Conservation (phyloP, 2,888 invertebrate species). For the Spisula solida region DNA sequence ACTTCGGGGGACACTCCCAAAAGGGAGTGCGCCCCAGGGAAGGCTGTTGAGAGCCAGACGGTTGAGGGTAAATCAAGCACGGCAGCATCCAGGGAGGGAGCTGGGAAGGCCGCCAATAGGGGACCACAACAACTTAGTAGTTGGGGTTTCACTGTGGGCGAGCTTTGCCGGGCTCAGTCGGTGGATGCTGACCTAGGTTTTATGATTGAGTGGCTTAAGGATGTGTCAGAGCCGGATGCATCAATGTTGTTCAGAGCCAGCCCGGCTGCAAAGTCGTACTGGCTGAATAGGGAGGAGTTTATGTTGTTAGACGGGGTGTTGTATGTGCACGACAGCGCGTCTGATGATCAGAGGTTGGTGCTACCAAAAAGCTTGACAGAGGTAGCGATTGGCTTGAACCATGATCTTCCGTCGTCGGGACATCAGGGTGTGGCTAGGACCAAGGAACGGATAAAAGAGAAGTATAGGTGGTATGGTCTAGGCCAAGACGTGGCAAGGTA, state of each 20-base stretch:
- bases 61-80: too few species aligned
- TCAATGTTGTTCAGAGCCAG: background rate
- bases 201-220: background rate
- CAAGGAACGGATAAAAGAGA: background rate
- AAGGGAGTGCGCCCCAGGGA: too few species aligned
- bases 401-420: slow-evolving; percentile 52
- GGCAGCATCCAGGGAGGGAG: too few species aligned
- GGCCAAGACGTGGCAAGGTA: slow-evolving; percentile 8
- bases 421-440: slow-evolving; percentile 59
- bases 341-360: background rate
- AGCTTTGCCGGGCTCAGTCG: too few species aligned
- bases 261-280: slow-evolving; percentile 22
- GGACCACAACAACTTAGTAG: too few species aligned
- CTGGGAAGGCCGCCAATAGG: too few species aligned
- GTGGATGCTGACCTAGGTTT: background rate
- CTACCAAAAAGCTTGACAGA: background rate
- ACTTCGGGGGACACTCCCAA: too few species aligned
- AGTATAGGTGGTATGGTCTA: slow-evolving; percentile 52
- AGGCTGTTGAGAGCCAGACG: too few species aligned
- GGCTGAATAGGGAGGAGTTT: slow-evolving; percentile 27
- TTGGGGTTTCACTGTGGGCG: too few species aligned
- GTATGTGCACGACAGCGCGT: background rate
- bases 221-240: background rate
- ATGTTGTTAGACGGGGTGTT: background rate
- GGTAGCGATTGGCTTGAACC: slow-evolving; percentile 2